Evolutionary conservation across 2,797 vertebrate species (phyloP), one percentile per base, ranked within the genome.

Genomic region (Otus scops): DNA sequence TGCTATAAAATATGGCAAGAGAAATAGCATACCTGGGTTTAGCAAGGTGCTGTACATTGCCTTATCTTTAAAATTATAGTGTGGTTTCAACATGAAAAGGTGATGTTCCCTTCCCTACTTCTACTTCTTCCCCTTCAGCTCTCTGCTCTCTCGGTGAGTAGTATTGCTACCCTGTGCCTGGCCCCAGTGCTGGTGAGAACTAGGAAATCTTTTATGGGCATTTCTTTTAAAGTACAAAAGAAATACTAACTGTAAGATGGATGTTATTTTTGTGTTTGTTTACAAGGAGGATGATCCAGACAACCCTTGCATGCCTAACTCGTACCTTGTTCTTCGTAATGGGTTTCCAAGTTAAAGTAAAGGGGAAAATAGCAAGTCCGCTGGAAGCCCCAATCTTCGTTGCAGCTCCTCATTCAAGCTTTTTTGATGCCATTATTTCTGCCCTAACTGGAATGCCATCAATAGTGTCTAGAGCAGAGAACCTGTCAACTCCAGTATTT

Each of bases 381-480:
- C 32, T 20, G 11, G 98, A 99, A 83, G 99, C 99, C 5, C 99
- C 99, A 2, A 98, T 99, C 93, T 97, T 99, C 77, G 99, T 98
- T 0, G 99, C 98, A 78, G 99, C 99, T 19, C 99, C 99, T 60
- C 99, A 99, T 96, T 99, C 99, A 43, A 98, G 98, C 7, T 99
- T 99, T 97, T 99, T 99, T 28, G 99, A 99, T 78, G 99, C 98
- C 53, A 99, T 99, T 7, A 98, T 98, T 87, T 99, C 98, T 95
- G 95, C 99, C 8, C 82, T 98, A 8, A 98, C 99, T 3, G 99
- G 99, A 64, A 96, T 99, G 70, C 99, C 99, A 7, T 99, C 99
- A 21, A 98, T 98, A 7, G 99, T 99, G 8, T 99, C 99, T 70
- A 99, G 99, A 19, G 94, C 96, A 1, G 99, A 99, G 97, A 99